Evolutionary conservation across 2,888 invertebrate species (phyloP), one percentile per base, ranked within the genome.

Genomic region (Zhengitettix transpicula): DNA sequence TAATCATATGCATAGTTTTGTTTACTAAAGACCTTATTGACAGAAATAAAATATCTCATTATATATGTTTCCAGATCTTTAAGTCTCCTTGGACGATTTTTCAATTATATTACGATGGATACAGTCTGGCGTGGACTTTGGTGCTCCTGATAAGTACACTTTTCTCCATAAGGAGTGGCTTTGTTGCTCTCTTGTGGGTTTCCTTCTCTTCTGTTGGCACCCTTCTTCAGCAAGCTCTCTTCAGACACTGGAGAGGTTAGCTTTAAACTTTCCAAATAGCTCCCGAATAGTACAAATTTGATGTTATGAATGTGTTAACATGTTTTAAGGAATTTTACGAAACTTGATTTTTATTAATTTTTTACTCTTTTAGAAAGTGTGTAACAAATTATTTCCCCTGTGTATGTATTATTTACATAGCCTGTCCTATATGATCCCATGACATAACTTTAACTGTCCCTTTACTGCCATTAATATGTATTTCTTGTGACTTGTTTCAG

Each of bases 111-210:
- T 77, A 75, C 64, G 81, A 81, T 68, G 78, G 78, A 47, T 77
- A 78, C 69, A 76, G 77, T 65, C 62, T 78, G 56, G 71, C 83
- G 62, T 81, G 82, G 80, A 77, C 80, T 64, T 66, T 76, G 10
- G 67, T 79, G 60, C 73, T 82, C 60, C 68, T 77, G 40, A 66
- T 78, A 61, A 78, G 82, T 64, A 77, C 81, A 52, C 65, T 77
- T 63, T 68, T 77, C 40, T 76, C 81, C 61, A 76, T 86, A 67
- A 78, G 84, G 66, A 85, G 87, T 17, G 83, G 86, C 63, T 83
- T 83, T 72, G 76, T 85, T 70, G 79, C 82, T 57, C 71, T 81
- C 66, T 75, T 81, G 67, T 83, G 85, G 80, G 79, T 83, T 57
- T 69, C 81, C 63, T 79, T 80, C 67, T 17, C 61, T 55, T 54